Base-by-base conservation (phyloP, 2,888 invertebrate species). In the Scaptomyza polygonia region DNA sequence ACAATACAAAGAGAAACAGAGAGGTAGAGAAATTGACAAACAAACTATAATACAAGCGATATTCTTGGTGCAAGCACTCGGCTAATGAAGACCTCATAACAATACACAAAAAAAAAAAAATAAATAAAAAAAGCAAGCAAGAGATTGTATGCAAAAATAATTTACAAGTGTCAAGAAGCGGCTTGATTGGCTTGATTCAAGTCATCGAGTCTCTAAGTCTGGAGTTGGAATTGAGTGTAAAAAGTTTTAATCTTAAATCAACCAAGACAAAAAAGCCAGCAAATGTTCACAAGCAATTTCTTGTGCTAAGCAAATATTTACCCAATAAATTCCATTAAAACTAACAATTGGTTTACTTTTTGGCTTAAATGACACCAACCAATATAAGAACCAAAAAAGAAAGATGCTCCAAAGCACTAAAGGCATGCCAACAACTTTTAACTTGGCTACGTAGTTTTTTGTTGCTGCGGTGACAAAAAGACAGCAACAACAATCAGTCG, bases 311-410 rank as follows among this genome's bases (percentile, higher is more conserved):
- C 79, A 86, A 86, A 86, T 86, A 81, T 83, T 83, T 86, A 74
- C 68, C 72, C 83, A 86, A 86, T 86, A 86, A 86, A 83, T 86
- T 86, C 78, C 75, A 78, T 83, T 77, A 81, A 75, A 86, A 77
- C 79, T 83, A 85, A 81, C 77, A 86, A 81, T 85, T 83, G 85
- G 77, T 79, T 85, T 79, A 82, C 79, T 85, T 85, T 79, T 76
- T 68, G 72, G 81, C 81, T 83, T 85, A 79, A 78, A 49, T 49
- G 67, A 34, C 18, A 47, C 16, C 39, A 39, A 39, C 40, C 40
- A 54, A 44, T 44, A 42, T 43, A 43, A 53, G 52, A 51, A 44
- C 29, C 36, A 45, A 59, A 45, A 34, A 2, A 36, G 14, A 14
- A 36, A 36, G 12, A 34, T 48, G 53, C 43, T 14, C 6, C 14